Evolutionary conservation across 2,888 invertebrate genomes (phyloP).

Genomic region (Escarpia spicata): DNA sequence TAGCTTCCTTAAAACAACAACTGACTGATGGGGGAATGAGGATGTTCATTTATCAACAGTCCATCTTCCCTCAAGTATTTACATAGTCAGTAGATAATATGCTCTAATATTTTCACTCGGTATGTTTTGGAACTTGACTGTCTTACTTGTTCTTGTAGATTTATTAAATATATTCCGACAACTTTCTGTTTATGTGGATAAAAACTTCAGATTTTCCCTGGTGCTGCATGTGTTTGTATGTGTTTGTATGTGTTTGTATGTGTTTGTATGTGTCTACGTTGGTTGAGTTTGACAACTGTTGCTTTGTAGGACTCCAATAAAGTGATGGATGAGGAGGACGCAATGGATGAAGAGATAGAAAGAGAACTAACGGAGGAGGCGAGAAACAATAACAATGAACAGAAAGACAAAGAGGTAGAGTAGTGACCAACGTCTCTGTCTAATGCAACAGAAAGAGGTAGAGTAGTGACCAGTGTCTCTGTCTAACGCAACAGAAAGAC

Average conservation of each 20-base stretch:
- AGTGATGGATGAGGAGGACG: slow-evolving; percentile 62
- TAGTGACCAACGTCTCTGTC: background rate
- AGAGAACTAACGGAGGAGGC: slow-evolving; percentile 45
- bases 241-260: too few relatives aligned
- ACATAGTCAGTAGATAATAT: too few relatives aligned
- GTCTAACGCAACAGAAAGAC: background rate
- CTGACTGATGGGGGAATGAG: background rate
- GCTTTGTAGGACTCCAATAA: slow-evolving; percentile 76
- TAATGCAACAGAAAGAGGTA: background rate
- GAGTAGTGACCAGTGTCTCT: background rate
- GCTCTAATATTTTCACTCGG: too few relatives aligned
- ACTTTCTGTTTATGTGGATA: background rate
- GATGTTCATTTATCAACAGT: too few relatives aligned
- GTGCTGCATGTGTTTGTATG: background rate
- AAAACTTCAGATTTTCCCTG: background rate
- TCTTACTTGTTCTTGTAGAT: background rate
- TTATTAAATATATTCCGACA: background rate
- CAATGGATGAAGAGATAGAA: slow-evolving; percentile 52
- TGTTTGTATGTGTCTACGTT: background rate
- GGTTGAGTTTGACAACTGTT: background rate
- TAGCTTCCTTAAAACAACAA: too few relatives aligned
- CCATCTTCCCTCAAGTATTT: too few relatives aligned
- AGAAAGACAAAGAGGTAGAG: slow-evolving; percentile 26
- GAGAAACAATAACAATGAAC: background rate
- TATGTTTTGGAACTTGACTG: background rate